Conservation (phyloP, 2,888 invertebrate genomes). For the Sarcophaga subvicina region DNA sequence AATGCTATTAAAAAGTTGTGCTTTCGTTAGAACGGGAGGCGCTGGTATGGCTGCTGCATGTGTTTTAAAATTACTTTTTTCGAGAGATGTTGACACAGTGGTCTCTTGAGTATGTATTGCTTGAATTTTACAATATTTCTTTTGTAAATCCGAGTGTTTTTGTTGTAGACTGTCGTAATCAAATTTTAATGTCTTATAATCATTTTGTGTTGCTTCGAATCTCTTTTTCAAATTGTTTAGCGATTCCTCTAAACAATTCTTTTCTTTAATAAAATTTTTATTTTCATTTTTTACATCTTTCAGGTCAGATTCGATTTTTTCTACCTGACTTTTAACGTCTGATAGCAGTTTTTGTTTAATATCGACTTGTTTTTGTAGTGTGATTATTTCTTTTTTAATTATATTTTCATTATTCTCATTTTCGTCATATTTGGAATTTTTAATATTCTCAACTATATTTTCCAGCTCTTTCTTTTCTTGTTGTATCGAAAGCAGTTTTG, state of each 20-base stretch:
- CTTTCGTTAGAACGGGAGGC: constrained; percentile 72
- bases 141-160: constrained; percentile 16
- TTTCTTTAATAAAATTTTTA: neutral
- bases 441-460: neutral
- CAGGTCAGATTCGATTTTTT: neutral
- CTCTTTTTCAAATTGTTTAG: constrained; percentile 30
- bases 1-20: constrained; percentile 79
- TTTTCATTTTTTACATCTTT: constrained; percentile 36
- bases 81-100: constrained; percentile 68
- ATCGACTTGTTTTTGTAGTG: constrained; percentile 27
- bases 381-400: constrained; percentile 21
- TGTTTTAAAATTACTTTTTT: neutral
- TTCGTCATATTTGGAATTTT: neutral
- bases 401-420: neutral
- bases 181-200: constrained; percentile 4
- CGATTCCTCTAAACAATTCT: constrained; percentile 17
- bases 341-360: constrained; percentile 16
- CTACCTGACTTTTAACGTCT: constrained; percentile 1
- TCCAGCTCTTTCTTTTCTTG: constrained; percentile 20
- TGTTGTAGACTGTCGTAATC: constrained; percentile 35
- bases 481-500: constrained; percentile 25
- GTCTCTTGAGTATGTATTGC: constrained; percentile 60
- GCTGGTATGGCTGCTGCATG: neutral
- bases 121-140: constrained; percentile 50
- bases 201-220: constrained; percentile 23